phyloP scores from a whole-genome alignment of 2,797 vertebrate species.

The Muscicapa comitata region DNA sequence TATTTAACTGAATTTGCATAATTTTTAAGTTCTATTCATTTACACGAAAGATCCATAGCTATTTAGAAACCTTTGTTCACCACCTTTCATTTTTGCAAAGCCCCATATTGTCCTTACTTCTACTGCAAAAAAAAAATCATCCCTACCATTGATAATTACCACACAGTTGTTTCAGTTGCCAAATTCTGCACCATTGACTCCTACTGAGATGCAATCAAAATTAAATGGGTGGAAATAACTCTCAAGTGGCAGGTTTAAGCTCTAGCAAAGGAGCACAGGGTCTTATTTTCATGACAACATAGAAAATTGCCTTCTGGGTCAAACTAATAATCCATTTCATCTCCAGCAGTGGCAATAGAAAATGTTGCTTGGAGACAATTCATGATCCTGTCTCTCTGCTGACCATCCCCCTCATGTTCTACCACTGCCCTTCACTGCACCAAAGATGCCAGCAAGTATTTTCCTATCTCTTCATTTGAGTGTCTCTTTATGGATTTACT shows the following conservation, averaged over 20 bases:
- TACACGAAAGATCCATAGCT: neutral
- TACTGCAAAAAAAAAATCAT: neutral
- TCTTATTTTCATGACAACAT: conserved; percentile 18
- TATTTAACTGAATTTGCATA: neutral
- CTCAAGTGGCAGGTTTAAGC: conserved; percentile 33
- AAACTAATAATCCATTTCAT: neutral
- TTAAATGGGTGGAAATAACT: conserved; percentile 60
- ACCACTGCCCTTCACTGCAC: accelerated
- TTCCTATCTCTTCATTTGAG: neutral
- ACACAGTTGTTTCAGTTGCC: neutral
- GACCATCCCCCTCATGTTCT: neutral
- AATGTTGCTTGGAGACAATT: neutral
- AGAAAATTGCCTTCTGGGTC: conserved; percentile 2
- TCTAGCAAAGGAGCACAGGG: neutral
- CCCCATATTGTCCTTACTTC: neutral
- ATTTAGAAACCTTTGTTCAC: neutral
- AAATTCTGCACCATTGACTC: conserved; percentile 26
- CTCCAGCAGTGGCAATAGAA: neutral
- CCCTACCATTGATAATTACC: conserved; percentile 29
- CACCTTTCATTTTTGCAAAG: neutral
- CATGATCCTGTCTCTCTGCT: neutral
- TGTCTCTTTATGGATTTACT: neutral
- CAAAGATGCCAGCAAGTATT: accelerated
- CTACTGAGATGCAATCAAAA: conserved; percentile 61
- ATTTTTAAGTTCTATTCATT: neutral